Conservation (phyloP, 2,888 invertebrate species). For the Drosophila planitibia region DNA sequence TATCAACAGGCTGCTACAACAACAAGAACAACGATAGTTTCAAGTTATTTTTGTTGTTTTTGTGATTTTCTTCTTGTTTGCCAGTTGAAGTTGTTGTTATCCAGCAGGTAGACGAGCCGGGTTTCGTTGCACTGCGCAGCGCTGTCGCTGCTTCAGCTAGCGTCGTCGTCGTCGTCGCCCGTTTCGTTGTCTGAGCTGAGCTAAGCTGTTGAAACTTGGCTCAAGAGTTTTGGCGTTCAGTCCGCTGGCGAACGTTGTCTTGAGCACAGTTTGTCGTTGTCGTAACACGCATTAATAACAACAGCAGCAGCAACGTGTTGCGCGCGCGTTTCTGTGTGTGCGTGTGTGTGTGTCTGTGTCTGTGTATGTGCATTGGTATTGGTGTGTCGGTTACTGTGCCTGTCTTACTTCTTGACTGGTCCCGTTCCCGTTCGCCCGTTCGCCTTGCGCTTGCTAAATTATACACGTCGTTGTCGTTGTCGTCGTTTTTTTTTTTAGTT, state of each 20-base stretch:
- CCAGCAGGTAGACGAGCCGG: conserved; percentile 61
- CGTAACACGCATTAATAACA: conserved; percentile 48
- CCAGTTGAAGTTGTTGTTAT: conserved; percentile 35
- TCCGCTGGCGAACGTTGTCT: conserved; percentile 71
- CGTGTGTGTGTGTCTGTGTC: conserved; percentile 16
- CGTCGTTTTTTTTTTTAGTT: conserved; percentile 59
- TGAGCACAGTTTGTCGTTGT: conserved; percentile 59
- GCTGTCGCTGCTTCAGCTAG: conserved; percentile 32
- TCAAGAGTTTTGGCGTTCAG: conserved; percentile 62
- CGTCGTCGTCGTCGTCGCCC: conserved; percentile 11
- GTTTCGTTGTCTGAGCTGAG: conserved; percentile 40
- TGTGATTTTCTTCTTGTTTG: conserved; percentile 56
- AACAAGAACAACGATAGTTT: conserved; percentile 17
- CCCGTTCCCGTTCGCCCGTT: conserved; percentile 55
- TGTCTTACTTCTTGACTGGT: conserved; percentile 60
- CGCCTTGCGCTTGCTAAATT: conserved; percentile 54
- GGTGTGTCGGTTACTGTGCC: conserved; percentile 56
- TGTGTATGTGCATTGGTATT: conserved; percentile 20
- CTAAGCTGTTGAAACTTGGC: conserved; percentile 65
- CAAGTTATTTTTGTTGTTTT: conserved; percentile 42
- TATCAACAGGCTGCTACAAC: conserved; percentile 59
- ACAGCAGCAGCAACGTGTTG: conserved; percentile 35
- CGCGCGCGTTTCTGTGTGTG: conserved; percentile 35
- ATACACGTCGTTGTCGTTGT: conserved; percentile 40
- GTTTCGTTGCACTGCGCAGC: conserved; percentile 49